Percentiles rank a stretch among this genome's conserved stretches.
Conservation (phyloP, 2,888 invertebrate genomes). For the Clistopyga incitator region DNA sequence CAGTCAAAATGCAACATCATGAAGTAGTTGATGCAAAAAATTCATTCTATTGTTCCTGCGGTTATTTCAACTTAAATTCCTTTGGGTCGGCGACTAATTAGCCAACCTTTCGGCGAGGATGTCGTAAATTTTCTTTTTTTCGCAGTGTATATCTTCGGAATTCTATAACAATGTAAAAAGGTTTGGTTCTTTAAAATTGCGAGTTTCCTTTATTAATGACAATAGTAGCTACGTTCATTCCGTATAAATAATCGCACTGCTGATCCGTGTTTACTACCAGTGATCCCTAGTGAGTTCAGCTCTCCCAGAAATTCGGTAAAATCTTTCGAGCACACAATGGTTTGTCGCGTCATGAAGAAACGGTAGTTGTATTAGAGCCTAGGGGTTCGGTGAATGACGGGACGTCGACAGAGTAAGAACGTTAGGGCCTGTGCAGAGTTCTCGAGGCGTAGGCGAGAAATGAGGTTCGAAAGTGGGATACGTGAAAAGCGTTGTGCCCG, state of each 20-base stretch:
- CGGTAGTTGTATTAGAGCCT: conserved; percentile 42
- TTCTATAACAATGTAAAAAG: neutral
- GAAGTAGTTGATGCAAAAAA: too few species aligned
- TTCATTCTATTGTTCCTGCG: too few species aligned
- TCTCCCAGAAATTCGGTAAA: conserved; percentile 7
- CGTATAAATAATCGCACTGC: too few species aligned
- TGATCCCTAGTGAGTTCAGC: neutral
- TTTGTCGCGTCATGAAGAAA: conserved; percentile 10
- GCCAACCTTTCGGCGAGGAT: too few species aligned
- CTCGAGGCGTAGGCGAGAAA: conserved; percentile 74
- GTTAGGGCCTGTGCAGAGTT: conserved; percentile 51
- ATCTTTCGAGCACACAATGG: conserved; percentile 31
- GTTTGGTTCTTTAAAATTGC: too few species aligned
- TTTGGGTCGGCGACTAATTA: too few species aligned
- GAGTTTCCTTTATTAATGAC: neutral
- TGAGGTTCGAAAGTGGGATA: conserved; percentile 83
- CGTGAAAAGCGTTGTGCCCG: conserved; percentile 76
- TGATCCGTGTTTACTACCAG: neutral
- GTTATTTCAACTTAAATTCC: too few species aligned
- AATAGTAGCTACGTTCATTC: neutral
- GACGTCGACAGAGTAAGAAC: conserved; percentile 52
- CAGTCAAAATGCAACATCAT: too few species aligned
- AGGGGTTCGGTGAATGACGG: conserved; percentile 55
- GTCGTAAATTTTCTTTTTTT: too few species aligned
- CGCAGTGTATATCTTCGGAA: too few species aligned